Base-by-base conservation (phyloP, 2,888 invertebrate species). In the Coelopa pilipes region DNA sequence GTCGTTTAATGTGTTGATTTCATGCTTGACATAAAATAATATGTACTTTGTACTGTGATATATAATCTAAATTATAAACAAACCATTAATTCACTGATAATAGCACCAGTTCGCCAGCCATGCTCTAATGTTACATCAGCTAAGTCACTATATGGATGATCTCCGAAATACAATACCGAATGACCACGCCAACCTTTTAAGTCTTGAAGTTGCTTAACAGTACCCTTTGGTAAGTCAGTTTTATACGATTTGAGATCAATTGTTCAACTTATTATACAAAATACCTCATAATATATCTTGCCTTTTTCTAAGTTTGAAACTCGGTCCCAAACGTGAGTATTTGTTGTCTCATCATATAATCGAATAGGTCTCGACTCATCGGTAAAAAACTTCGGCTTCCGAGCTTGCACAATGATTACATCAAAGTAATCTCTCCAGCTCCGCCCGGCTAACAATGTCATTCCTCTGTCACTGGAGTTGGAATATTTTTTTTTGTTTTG, bases 41-140 rank as follows among this genome's bases (percentile, higher is more conserved):
- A 24, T 1, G 34, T 34, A 34, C n/a, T n/a, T n/a, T n/a, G n/a
- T n/a, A n/a, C n/a, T n/a, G n/a, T n/a, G n/a, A n/a, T 34, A 34
- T 34, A 34, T 24, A 50, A 21, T n/a, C 11, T 53, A 46, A 34
- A 45, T 50, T 50, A 46, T 46, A 47, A 13, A 83, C 89, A 88
- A 86, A 97, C 97, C 81, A 94, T 93, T 59, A 99, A 89, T 88
- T 99, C 99, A 80, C 94, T 95, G 78, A 99, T 98, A 77, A 99
- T 98, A 53, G 98, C 98, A 0, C 98, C 98, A 4, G 99, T 99
- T 79, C 97, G 91, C 98, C 98, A 98, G 68, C 98, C 98, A 87
- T 98, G 97, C 84, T 97, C 95, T 50, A 98, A 88, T 0, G 97
- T 97, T 55, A 97, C 96, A 89, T 98, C 98, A 11, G 98, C 98